Conservation (phyloP, 2,888 invertebrate genomes). For the Didymodactylos carnosus region DNA sequence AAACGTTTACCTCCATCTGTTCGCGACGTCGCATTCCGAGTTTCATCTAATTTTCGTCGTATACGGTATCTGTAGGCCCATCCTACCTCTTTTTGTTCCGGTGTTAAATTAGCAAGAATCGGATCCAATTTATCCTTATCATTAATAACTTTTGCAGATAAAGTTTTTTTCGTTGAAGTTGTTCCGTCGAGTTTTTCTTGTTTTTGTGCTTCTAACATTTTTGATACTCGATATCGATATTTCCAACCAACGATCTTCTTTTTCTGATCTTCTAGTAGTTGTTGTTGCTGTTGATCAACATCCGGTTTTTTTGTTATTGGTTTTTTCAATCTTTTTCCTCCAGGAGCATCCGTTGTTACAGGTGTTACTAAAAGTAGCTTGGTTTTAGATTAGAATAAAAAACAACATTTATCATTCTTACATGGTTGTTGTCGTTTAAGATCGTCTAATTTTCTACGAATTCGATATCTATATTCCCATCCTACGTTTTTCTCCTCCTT, state of each 20-base stretch:
- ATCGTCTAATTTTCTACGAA: not conserved
- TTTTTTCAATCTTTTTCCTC: not conserved
- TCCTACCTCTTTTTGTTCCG: not conserved
- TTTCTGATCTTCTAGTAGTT: not conserved
- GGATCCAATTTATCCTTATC: not conserved
- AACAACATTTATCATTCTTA: not conserved
- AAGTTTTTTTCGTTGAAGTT: not conserved
- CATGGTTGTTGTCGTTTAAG: not conserved
- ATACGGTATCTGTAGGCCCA: not conserved
- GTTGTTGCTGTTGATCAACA: not conserved
- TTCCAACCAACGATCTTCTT: slow-evolving; percentile 1
- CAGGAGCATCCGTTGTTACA: too few species aligned
- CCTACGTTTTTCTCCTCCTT: not conserved
- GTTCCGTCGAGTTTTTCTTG: not conserved
- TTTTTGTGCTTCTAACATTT: not conserved
- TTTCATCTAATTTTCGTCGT: not conserved
- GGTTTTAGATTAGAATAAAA: too few species aligned
- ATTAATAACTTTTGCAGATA: not conserved
- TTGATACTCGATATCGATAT: slow-evolving; percentile 4
- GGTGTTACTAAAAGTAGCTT: too few species aligned
- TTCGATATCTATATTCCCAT: slow-evolving; percentile 8
- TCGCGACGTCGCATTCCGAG: too few species aligned
- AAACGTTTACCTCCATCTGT: not conserved
- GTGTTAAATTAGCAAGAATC: not conserved
- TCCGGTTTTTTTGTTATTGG: not conserved